Evolutionary conservation across 2,797 vertebrate genomes (phyloP), one percentile per base, ranked within the genome.

Genomic region (Hydrocynus forskahlii): DNA sequence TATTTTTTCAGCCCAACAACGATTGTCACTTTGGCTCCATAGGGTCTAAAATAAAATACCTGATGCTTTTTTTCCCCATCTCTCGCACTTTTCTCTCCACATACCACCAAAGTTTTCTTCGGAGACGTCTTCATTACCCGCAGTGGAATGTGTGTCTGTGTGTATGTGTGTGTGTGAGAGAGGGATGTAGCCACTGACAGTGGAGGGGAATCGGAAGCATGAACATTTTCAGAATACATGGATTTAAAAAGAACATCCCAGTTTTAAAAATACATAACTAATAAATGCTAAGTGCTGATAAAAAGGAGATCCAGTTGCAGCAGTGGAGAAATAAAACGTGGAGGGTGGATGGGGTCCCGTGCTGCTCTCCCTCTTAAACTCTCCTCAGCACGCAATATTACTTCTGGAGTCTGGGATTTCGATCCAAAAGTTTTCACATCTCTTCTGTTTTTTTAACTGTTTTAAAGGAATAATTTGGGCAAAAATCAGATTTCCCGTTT

Each of bases 1-100:
- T 92, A 92, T 92, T 91, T 92, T 91, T 91, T 88, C 88, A 91
- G 86, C 88, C 25, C 79, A 85, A 89, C 90, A 91, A 86, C 87
- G 87, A 90, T 88, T 93, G 93, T 93, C 93, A 92, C 89, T 91
- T 90, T 91, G 85, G 88, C 90, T 91, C 83, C 76, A 86, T 82
- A 68, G 83, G 90, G 91, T 92, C 89, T 92, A 91, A 93, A 93
- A 91, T 90, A 92, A 89, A 90, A 89, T 67, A 87, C 85, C 78
- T 87, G 84, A 82, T 88, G 84, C 80, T 83, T 73, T 76, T 82
- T 80, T 52, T 35, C 54, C 70, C 48, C 69, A 35, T 82, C 80
- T 67, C 79, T 64, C 43, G 54, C 35, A 55, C 60, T 75, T 70
- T 76, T 25, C 68, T 23, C 81, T 86, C 80, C 81, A 82, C 83